Evolutionary conservation across 2,888 invertebrate genomes (phyloP), one percentile per base, ranked within the genome.

Genomic region (Conchocele bisecta): DNA sequence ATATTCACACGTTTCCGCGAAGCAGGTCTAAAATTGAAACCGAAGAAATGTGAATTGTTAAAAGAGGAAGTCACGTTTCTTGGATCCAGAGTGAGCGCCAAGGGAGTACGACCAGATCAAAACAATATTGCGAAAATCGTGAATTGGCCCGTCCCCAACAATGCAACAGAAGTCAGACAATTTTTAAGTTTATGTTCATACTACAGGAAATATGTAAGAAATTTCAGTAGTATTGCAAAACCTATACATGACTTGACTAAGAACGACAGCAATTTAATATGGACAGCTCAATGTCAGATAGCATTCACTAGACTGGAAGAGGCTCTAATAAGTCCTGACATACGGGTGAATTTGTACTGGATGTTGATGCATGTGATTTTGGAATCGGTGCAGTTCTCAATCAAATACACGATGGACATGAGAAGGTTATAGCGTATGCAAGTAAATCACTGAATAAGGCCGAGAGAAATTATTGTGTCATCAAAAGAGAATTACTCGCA

Each of bases 1-100:
- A 74, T 80, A 28, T 58, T 82, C 11, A 11, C 65, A 7, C 31
- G 73, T 33, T 60, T 78, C 11, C 46, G 20, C 6, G 17, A 37
- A 13, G 78, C 82, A 11, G 59, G 61, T 39, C 39, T 82, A 31
- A 80, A 78, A 41, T 51, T 82, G 6, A 79, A 77, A 39, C 74
- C 74, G 22, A 51, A 65, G 37, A 78, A 79, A 46, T 78, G 73
- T 53, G 35, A 63, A n/a, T 26, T 73, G 11, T 44, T 75, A 11
- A 35, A 53, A 51, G 28, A 11, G 39, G 63, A 66, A 22, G 66
- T 80, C 5, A 56, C 56, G 3, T 77, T 69, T 63, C 33, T 72
- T 17, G 75, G 69, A 9, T 61, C 68, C 35, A 54, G 66, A 11
- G 54, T 71, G 15, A 46, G 41, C 9, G 44, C 13, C 15, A 22